phyloP scores from a whole-genome alignment of 2,113 vertebrate species.

The Gymnobelideus leadbeateri region DNA sequence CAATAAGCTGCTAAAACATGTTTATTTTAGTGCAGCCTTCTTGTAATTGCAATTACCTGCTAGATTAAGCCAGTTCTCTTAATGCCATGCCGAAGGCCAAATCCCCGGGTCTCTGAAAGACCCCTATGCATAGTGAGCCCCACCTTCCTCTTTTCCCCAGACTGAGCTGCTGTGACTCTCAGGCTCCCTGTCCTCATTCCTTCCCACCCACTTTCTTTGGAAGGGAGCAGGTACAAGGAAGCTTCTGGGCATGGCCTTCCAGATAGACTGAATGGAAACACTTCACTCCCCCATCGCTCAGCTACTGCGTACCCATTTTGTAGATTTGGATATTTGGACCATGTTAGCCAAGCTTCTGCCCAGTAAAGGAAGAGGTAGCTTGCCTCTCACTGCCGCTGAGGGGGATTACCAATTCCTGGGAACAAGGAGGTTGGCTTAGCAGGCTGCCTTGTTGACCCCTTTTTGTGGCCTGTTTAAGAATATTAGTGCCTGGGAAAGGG shows the following conservation, averaged over 20 bases:
- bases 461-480: neutral
- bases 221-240: neutral
- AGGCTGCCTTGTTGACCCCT: neutral
- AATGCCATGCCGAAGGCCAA: neutral
- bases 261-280: neutral
- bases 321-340: too few relatives aligned
- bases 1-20: neutral
- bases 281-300: neutral
- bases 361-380: rapidly evolving
- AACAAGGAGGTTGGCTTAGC: neutral
- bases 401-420: neutral
- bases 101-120: neutral
- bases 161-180: neutral
- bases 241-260: neutral
- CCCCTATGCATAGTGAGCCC: too few relatives aligned
- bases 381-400: neutral
- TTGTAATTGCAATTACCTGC: neutral
- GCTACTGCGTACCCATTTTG: neutral
- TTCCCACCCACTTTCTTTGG: neutral
- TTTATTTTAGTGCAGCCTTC: neutral
- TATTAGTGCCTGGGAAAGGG: neutral
- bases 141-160: neutral
- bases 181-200: neutral
- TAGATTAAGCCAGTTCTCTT: neutral
- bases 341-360: neutral